These are phyloP conservation scores for Archips crataeganus DNA, from an alignment of 2,888 invertebrate species.

Conservation along the genomic window DNA sequence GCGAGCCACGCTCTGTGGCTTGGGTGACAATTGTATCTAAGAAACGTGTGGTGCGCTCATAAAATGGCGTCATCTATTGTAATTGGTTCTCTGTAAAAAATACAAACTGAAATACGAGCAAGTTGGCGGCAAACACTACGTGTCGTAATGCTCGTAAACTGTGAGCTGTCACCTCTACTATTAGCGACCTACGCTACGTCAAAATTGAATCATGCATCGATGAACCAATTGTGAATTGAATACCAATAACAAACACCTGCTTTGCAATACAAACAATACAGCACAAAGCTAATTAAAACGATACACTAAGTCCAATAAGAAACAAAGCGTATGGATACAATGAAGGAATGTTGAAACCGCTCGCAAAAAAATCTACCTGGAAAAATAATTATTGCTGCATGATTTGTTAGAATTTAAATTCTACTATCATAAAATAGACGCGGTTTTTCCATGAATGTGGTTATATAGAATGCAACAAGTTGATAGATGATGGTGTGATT, in stretches of 20 bases:
- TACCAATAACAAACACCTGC: slow-evolving; percentile 32
- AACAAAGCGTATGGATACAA: slow-evolving; percentile 53
- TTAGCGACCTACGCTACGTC: slow-evolving; percentile 27
- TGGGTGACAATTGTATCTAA: slow-evolving; percentile 61
- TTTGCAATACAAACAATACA: slow-evolving; percentile 41
- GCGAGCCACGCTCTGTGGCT: slow-evolving; percentile 49
- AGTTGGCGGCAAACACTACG: slow-evolving; percentile 5
- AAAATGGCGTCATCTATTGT: slow-evolving; percentile 50
- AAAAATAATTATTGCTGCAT: slow-evolving; percentile 49
- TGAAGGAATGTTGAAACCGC: slow-evolving; percentile 60
- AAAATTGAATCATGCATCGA: slow-evolving; percentile 22
- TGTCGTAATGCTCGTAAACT: slow-evolving; percentile 5
- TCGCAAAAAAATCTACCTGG: slow-evolving; percentile 69
- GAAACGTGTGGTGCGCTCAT: slow-evolving; percentile 46
- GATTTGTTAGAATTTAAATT: slow-evolving; percentile 52
- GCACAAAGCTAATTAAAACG: slow-evolving; percentile 24
- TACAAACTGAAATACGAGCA: slow-evolving; percentile 22
- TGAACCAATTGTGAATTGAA: slow-evolving; percentile 7
- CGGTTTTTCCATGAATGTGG: slow-evolving; percentile 47
- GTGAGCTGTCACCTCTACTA: slow-evolving; percentile 19
- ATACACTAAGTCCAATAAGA: slow-evolving; percentile 27
- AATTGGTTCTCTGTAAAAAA: slow-evolving; percentile 44
- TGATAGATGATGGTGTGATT: slow-evolving; percentile 52
- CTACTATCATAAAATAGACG: slow-evolving; percentile 52
- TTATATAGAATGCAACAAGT: slow-evolving; percentile 41